Evolutionary conservation across 2,888 invertebrate species (phyloP).

Genomic region (Polia nebulosa): DNA sequence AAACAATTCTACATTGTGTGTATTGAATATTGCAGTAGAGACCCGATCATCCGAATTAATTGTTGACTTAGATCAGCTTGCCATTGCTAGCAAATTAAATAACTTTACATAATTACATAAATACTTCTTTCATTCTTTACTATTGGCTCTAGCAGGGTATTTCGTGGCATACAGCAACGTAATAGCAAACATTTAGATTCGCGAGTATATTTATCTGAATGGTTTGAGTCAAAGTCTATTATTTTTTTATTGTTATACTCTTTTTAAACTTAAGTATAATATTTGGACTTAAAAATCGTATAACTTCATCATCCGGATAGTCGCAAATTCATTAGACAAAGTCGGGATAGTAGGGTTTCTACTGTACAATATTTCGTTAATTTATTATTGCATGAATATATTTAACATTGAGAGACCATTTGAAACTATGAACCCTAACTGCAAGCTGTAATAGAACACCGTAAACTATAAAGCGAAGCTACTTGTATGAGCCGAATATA

Average conservation of each 20-base stretch:
- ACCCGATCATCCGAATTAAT: slow-evolving; percentile 34
- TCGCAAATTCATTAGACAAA: neutral
- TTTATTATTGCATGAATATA: slow-evolving; percentile 38
- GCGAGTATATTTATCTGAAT: neutral
- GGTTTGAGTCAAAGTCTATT: neutral
- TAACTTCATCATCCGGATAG: slow-evolving; percentile 16
- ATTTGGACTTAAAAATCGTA: slow-evolving; percentile 37
- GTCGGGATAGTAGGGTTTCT: slow-evolving; percentile 31
- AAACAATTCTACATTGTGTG: slow-evolving; percentile 30
- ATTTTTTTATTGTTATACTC: neutral
- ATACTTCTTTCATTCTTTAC: neutral
- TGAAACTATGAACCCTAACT: slow-evolving; percentile 48
- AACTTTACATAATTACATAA: slow-evolving; percentile 12
- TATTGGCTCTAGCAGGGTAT: neutral
- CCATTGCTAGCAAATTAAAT: neutral
- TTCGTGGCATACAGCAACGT: neutral
- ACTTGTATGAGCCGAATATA: slow-evolving; percentile 50
- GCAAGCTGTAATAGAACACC: slow-evolving; percentile 53
- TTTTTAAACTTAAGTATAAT: slow-evolving; percentile 39
- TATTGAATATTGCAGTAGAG: slow-evolving; percentile 44
- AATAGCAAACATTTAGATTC: neutral
- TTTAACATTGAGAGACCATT: slow-evolving; percentile 47
- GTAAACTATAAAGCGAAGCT: slow-evolving; percentile 59
- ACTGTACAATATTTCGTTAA: slow-evolving; percentile 26
- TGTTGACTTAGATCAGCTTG: neutral